Conservation (phyloP, 2,113 vertebrate species). For the human (Homo sapiens) region DNA sequence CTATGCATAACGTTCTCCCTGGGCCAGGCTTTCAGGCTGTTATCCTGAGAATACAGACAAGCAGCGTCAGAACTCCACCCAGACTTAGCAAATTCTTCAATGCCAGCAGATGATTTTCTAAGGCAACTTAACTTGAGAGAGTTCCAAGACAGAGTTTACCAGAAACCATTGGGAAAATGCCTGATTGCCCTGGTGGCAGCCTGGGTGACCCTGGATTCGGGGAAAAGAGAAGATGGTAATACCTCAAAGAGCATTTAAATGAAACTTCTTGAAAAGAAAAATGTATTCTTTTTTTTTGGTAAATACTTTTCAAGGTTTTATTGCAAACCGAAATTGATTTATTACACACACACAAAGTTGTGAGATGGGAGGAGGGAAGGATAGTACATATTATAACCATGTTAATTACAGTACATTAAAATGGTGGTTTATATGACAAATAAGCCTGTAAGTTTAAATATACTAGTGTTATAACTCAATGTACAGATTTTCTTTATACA, state of each 20-base stretch:
- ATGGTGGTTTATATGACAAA: too few relatives aligned
- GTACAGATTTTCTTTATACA: too few relatives aligned
- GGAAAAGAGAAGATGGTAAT: neutral
- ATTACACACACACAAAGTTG: too few relatives aligned
- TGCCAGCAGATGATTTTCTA: neutral
- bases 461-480: too few relatives aligned
- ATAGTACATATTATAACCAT: too few relatives aligned
- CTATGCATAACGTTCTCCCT: neutral
- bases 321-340: too few relatives aligned
- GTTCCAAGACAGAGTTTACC: neutral
- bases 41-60: neutral
- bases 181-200: neutral
- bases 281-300: neutral
- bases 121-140: slow-evolving; percentile 20
- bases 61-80: neutral
- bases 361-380: too few relatives aligned
- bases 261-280: neutral
- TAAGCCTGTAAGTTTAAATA: too few relatives aligned
- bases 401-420: too few relatives aligned
- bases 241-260: neutral
- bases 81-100: neutral
- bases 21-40: neutral
- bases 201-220: neutral
- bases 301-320: too few relatives aligned
- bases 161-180: neutral